Evolutionary conservation across 2,113 vertebrate species (phyloP), one percentile per base, ranked within the genome.

Genomic region (Asarcornis scutulata): DNA sequence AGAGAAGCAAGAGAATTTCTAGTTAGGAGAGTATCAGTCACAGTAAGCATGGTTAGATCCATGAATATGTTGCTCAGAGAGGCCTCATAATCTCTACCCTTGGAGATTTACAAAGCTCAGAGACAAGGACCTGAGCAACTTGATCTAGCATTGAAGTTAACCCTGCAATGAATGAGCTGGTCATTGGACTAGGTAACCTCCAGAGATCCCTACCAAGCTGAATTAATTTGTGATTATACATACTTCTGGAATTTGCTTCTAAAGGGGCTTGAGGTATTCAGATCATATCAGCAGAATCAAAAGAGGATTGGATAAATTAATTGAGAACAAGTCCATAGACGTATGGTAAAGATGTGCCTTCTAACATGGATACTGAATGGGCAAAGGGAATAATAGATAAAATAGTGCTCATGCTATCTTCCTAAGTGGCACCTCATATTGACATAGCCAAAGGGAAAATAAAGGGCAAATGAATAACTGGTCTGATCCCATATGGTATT

Each of bases 111-210:
- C 40, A 71, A 63, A 71, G 7, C 11, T 77, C 13, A n/a, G 55
- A 31, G 16, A 34, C 5, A 36, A 55, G 8, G 13, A 4, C 21
- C 42, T 0, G 0, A 56, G 12, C 13, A 83, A 40, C 31, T 8
- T 40, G 8, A 9, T 68, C 27, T 83, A 53, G 74, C 17, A 32
- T 15, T 60, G 17, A 58, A 56, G 13, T 60, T 62, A 83, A 64
- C 29, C 29, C 46, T 74, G 32, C 50, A 62, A 34, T 3, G 15
- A 22, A 34, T 3, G 15, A 22, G 17, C 44, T 58, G 20, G 22
- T 34, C 42, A 3, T 58, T 78, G 40, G 8, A 21, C 20, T 10
- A 58, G 20, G 23, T 53, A 15, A 62, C 12, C 9, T 62, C 44
- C 40, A 73, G 81, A 73, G 32, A n/a, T 69, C 12, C 22, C 0